Base-by-base conservation (phyloP, 2,113 vertebrate genomes). In the Oreochromis aureus region DNA sequence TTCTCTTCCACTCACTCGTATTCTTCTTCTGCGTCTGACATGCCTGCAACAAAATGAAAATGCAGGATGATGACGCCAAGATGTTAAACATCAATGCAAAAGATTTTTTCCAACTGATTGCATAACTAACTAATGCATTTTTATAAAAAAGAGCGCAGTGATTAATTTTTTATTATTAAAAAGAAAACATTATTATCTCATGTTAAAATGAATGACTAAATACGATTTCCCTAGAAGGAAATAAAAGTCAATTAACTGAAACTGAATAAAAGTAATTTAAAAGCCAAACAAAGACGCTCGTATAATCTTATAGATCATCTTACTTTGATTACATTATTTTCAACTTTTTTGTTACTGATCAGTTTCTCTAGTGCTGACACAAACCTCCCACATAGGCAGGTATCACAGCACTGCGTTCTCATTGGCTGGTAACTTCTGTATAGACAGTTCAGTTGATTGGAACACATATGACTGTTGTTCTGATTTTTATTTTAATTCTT, bases 21-120 rank as follows among this genome's bases (percentile, higher is more conserved):
- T 69, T 96, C 96, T 78, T 97, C 96, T 87, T 97, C 96, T 86
- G 94, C 59, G 22, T 97, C 96, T 59, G 96, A 97, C 96, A 97
- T 97, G 92, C 79, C 95, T 95, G 93, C 54, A 91, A 78, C 16
- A 81, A 80, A 89, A 24, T 22, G 1, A 91, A 59, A 81, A 63
- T 3, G 82, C 7, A 61, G 13, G 7, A 32, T 9, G 10, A 48
- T 76, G 22, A 76, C 5, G 24, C 16, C 16, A 12, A 51, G 44
- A 30, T 32, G 27, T 51, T 78, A 51, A 32, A 19, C 6, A 78
- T 32, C 0, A 78, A 53, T 32, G 27, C 73, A 78, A 76, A 48
- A 30, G 41, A 46, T 27, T 76, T 76, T 76, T 76, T 18, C 22
- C 69, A 46, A 30, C 41, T 73, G 5, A 46, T 2, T 48, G 39